phyloP scores from a whole-genome alignment of 64 coral and sea anemone species.

The Cladopsammia gracilis region DNA sequence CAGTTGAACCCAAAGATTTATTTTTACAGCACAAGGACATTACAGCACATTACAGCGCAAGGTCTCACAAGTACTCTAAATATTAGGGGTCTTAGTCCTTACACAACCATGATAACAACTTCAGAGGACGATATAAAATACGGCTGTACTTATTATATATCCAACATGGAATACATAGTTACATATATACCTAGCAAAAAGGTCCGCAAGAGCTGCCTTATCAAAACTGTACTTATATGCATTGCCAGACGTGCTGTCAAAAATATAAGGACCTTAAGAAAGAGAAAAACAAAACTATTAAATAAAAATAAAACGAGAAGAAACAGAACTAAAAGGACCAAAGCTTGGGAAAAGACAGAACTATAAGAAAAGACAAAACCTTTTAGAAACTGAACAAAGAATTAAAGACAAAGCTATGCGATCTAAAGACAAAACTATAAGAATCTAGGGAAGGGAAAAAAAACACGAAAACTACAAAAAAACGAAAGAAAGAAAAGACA shows the following conservation, averaged over 20 bases:
- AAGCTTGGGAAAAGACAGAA: not conserved
- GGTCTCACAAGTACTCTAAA: too few species aligned
- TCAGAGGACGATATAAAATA: too few species aligned
- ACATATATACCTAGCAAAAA: slow-evolving; percentile 71
- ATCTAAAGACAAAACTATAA: slow-evolving; percentile 36
- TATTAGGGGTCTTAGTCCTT: too few species aligned
- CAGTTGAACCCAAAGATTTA: too few species aligned
- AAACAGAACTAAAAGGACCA: too few species aligned
- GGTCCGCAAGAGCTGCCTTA: slow-evolving; percentile 64
- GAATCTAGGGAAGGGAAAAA: slow-evolving; percentile 35
- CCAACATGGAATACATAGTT: not conserved
- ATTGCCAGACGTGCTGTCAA: slow-evolving; percentile 61
- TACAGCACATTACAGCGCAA: too few species aligned
- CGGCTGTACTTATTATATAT: too few species aligned
- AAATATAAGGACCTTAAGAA: slow-evolving; percentile 72
- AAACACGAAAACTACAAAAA: not conserved
- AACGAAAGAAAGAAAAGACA: not conserved
- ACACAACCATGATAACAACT: too few species aligned
- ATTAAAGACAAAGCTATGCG: too few species aligned
- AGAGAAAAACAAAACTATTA: not conserved
- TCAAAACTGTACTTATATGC: slow-evolving; percentile 79
- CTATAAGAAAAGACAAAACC: too few species aligned
- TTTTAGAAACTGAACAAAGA: too few species aligned
- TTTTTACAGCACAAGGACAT: too few species aligned
- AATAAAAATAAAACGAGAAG: not conserved